Conservation (phyloP, 1,140 invertebrate species). For the Drosophila kepulauana region DNA sequence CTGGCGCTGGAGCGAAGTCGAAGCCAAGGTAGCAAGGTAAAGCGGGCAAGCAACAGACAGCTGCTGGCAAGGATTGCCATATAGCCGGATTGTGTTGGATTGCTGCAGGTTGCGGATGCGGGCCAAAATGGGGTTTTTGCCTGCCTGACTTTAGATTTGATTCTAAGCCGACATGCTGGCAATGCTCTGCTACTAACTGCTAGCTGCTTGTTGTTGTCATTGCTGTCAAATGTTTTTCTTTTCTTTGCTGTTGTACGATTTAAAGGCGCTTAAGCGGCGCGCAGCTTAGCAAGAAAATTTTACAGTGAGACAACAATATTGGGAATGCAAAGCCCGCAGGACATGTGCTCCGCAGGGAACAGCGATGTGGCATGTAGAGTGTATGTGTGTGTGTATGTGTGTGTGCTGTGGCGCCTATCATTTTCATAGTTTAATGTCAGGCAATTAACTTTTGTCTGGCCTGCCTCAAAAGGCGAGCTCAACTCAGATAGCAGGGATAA, state of each 20-base stretch:
- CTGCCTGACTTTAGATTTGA: constrained; percentile 68
- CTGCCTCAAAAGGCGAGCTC: constrained; percentile 30
- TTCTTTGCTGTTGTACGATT: constrained; percentile 19
- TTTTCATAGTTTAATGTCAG: constrained; percentile 81
- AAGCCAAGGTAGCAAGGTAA: constrained; percentile 27
- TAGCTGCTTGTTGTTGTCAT: constrained; percentile 10
- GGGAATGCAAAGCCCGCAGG: constrained; percentile 23
- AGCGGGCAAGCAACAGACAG: constrained; percentile 76
- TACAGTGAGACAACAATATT: constrained; percentile 36
- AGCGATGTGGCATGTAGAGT: too few relatives aligned
- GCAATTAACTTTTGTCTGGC: constrained; percentile 80
- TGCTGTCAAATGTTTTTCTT: constrained; percentile 34
- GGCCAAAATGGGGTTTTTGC: constrained; percentile 7
- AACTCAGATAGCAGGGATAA: constrained; percentile 23
- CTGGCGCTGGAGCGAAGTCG: constrained; percentile 15
- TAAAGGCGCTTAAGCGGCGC: constrained; percentile 36
- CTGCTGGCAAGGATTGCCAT: constrained; percentile 59
- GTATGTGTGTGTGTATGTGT: constrained; percentile 9
- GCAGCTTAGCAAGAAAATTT: constrained; percentile 39
- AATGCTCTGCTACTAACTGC: background rate
- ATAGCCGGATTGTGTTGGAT: background rate
- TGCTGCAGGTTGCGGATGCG: background rate
- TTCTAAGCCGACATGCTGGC: constrained; percentile 71
- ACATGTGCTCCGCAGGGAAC: constrained; percentile 8
- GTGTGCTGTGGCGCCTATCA: constrained; percentile 44